phyloP scores from a whole-genome alignment of 1,140 invertebrate species.

The Calliopsis andreniformis region DNA sequence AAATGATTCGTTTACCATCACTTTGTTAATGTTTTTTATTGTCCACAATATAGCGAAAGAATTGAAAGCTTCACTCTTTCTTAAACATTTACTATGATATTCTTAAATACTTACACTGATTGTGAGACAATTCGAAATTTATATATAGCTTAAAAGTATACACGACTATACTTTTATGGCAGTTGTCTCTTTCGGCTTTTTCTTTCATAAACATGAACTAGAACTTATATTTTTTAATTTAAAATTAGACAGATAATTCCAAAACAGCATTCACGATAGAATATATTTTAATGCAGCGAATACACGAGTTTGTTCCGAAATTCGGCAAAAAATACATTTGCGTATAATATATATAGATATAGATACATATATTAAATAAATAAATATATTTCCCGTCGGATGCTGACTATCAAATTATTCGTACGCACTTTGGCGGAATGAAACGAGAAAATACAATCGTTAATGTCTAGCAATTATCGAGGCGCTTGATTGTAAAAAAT shows the following conservation, averaged over 20 bases:
- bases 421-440: conserved; percentile 33
- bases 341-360: conserved; percentile 38
- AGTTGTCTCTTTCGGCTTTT: too few relatives aligned
- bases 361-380: conserved; percentile 46
- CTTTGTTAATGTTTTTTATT: neutral
- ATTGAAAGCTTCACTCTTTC: too few relatives aligned
- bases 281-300: conserved; percentile 39
- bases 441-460: conserved; percentile 32
- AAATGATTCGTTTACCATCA: too few relatives aligned
- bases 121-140: neutral
- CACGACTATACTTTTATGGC: neutral
- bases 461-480: conserved; percentile 5
- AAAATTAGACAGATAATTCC: neutral
- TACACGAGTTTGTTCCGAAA: conserved; percentile 32
- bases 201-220: neutral
- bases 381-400: conserved; percentile 35
- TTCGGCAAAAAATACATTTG: conserved; percentile 34
- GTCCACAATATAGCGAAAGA: neutral
- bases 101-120: too few relatives aligned
- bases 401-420: conserved; percentile 36
- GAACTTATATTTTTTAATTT: neutral
- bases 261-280: conserved; percentile 32
- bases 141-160: neutral
- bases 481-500: conserved; percentile 2
- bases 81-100: too few relatives aligned